These are phyloP conservation scores for Anoplolepis gracilipes DNA, from an alignment of 1,140 invertebrate genomes.

Conservation along the genomic window DNA sequence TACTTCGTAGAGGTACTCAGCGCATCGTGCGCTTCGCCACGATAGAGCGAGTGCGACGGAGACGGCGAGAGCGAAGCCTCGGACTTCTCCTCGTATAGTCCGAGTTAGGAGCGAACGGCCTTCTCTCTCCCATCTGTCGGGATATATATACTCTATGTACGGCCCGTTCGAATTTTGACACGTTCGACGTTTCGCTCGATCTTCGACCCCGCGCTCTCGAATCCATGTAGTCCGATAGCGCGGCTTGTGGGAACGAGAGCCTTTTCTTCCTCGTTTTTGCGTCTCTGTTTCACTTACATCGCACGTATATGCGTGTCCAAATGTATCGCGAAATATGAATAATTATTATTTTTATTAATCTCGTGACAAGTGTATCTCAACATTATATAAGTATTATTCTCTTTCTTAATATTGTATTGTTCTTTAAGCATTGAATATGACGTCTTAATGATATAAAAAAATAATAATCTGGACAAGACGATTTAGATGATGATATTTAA, in stretches of 20 bases:
- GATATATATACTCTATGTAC: slow-evolving; percentile 25
- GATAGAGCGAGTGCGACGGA: slow-evolving; percentile 41
- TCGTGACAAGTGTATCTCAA: not conserved
- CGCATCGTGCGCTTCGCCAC: slow-evolving; percentile 58
- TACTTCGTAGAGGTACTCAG: slow-evolving; percentile 72
- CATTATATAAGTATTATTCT: not conserved
- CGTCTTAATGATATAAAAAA: not conserved
- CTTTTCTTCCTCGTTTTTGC: slow-evolving; percentile 41
- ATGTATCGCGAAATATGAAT: slow-evolving; percentile 2
- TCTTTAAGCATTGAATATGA: not conserved
- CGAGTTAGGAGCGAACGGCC: slow-evolving; percentile 38
- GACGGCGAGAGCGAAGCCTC: slow-evolving; percentile 61
- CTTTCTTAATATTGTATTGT: too few species aligned
- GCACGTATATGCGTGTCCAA: slow-evolving; percentile 50
- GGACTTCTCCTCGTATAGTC: slow-evolving; percentile 18
- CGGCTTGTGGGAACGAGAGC: slow-evolving; percentile 67
- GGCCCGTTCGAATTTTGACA: slow-evolving; percentile 85
- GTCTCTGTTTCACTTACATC: slow-evolving; percentile 71
- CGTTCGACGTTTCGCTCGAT: slow-evolving; percentile 83
- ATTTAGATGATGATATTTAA: not conserved
- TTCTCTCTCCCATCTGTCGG: slow-evolving; percentile 57
- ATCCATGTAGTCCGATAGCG: slow-evolving; percentile 61
- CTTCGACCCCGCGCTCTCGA: slow-evolving; percentile 77
- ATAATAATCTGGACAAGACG: not conserved
- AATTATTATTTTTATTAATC: not conserved